phyloP scores from a whole-genome alignment of 2,797 vertebrate genomes.

The Anabas testudineus region DNA sequence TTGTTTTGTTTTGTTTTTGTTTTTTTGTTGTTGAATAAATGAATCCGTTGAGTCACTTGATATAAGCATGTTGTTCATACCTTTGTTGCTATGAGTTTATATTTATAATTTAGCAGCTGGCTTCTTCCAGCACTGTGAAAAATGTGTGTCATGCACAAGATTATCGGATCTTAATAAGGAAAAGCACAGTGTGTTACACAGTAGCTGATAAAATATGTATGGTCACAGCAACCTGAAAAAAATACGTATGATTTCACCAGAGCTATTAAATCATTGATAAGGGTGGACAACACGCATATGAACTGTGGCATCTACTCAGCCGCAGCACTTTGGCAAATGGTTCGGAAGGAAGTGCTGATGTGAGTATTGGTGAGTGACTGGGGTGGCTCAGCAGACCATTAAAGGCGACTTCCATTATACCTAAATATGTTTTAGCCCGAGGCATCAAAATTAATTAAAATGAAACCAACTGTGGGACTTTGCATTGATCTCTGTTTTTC shows the following conservation, averaged over 20 bases:
- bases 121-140: conserved; percentile 17
- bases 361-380: conserved; percentile 19
- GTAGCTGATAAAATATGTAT: conserved; percentile 50
- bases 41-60: conserved; percentile 3
- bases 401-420: conserved; percentile 38
- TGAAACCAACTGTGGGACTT: conserved; percentile 59
- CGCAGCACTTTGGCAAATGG: conserved; percentile 38
- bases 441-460: conserved; percentile 60
- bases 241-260: conserved; percentile 20
- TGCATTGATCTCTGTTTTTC: conserved; percentile 76
- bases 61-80: not conserved
- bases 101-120: not conserved
- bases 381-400: conserved; percentile 18
- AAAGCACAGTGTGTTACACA: conserved; percentile 14
- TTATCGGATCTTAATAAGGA: conserved; percentile 45
- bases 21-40: too few relatives aligned
- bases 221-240: conserved; percentile 29
- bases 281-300: conserved; percentile 40
- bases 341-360: conserved; percentile 56
- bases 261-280: conserved; percentile 32
- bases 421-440: conserved; percentile 33
- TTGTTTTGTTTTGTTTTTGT: too few relatives aligned
- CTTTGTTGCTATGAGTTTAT: not conserved
- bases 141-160: conserved; percentile 9
- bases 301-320: conserved; percentile 40